Evolutionary conservation across 2,113 vertebrate genomes (phyloP).

Genomic region (Passer montanus): DNA sequence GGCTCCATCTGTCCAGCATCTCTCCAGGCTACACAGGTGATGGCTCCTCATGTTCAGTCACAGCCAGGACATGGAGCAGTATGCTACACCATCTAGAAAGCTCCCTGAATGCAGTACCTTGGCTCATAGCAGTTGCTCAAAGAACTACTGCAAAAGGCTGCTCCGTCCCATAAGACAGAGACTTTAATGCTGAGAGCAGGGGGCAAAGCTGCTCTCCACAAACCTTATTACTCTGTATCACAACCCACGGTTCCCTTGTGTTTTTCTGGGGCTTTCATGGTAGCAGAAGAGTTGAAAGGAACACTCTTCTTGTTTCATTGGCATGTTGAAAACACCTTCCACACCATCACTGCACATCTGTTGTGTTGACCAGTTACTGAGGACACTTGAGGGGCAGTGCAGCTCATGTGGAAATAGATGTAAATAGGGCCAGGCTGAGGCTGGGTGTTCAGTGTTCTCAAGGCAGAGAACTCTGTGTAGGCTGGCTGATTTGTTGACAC

Average conservation of each 20-base stretch:
- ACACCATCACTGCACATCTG: not conserved
- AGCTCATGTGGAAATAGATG: not conserved
- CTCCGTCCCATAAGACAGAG: not conserved
- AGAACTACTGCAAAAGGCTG: not conserved
- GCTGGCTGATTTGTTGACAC: not conserved
- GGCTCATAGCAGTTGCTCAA: not conserved
- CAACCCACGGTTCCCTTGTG: not conserved
- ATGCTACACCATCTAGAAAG: not conserved
- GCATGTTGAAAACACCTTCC: not conserved
- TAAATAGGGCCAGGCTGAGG: not conserved
- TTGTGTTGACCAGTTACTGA: not conserved
- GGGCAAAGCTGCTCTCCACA: not conserved
- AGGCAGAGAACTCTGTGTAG: not conserved
- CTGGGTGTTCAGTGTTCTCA: not conserved
- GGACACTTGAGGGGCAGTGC: rapidly evolving
- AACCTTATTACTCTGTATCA: not conserved
- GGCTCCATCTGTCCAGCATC: not conserved
- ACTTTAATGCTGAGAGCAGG: rapidly evolving
- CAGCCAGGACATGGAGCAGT: not conserved
- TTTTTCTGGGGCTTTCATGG: not conserved
- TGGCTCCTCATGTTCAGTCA: not conserved
- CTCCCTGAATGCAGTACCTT: not conserved
- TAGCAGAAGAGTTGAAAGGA: not conserved
- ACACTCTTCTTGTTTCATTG: not conserved
- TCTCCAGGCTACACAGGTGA: not conserved